phyloP scores from a whole-genome alignment of 35 echinoderm and acorn worm genomes.

The Diadema setosum region DNA sequence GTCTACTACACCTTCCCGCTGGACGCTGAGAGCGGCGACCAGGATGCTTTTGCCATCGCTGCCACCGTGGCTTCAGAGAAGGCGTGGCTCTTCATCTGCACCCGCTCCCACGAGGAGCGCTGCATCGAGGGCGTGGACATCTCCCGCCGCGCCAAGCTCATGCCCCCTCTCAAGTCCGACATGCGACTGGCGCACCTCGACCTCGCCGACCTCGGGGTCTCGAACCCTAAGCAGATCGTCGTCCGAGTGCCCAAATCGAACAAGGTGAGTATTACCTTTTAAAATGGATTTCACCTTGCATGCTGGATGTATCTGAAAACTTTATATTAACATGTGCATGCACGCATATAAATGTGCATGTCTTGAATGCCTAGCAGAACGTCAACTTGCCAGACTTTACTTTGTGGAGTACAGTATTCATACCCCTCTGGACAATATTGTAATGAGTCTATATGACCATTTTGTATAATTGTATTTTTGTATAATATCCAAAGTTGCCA shows the following conservation, averaged over 20 bases:
- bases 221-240: slow-evolving; percentile 21
- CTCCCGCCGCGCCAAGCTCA: slow-evolving; percentile 16
- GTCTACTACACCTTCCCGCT: slow-evolving; percentile 74
- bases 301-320: too few species aligned
- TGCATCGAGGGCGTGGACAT: slow-evolving; percentile 63
- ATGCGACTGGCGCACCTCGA: slow-evolving; percentile 51
- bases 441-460: too few species aligned
- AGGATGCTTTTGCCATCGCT: slow-evolving; percentile 40
- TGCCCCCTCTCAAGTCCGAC: slow-evolving; percentile 57
- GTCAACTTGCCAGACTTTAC: too few species aligned
- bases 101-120: slow-evolving; percentile 11
- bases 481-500: too few species aligned
- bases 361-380: too few species aligned
- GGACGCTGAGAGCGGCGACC: background rate
- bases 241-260: slow-evolving; percentile 47
- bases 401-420: too few species aligned
- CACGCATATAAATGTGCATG: too few species aligned
- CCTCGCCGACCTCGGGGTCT: slow-evolving; percentile 12
- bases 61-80: slow-evolving; percentile 2
- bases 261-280: slow-evolving; percentile 39
- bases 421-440: too few species aligned
- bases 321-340: too few species aligned
- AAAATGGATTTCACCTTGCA: too few species aligned
- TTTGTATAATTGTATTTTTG: too few species aligned
- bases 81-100: slow-evolving; percentile 72